Base-by-base conservation (phyloP, 2,888 invertebrate species). In the Xylota sylvarum region DNA sequence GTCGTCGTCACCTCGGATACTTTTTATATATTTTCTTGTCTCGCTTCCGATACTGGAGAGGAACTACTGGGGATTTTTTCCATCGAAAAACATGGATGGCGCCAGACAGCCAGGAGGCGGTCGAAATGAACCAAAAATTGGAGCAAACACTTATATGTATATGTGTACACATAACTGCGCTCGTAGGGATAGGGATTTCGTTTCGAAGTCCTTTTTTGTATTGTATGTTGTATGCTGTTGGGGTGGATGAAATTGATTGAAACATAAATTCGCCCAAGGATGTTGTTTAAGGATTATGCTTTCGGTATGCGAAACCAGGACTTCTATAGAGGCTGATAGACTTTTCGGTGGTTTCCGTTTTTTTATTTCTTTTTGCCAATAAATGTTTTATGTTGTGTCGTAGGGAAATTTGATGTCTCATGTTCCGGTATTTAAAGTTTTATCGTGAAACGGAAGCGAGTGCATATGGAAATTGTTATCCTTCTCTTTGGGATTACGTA, bases 31-130 rank as follows among this genome's bases (percentile, higher is more conserved):
- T 56, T 58, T 74, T 40, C 35, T 62, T 32, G 52, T 52, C 30
- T 65, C 56, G 19, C 27, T 12, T 9, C 4, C 14, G 40, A 65
- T 55, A 32, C 14, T 55, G 32, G 17, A 23, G 3, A 23, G 23
- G 23, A 52, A 19, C 12, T 56, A 19, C 30, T 56, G 40, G 48
- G 82, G 70, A 37, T 35, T 77, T 70, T 32, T 32, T 35, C 64
- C 48, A 40, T 72, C 35, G 60, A 74, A 85, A 80, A 76, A 74
- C 70, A 81, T 76, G 52, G 6, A 60, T 81, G 85, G 85, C 85
- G 85, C 85, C 85, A 85, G 85, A 85, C 85, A 85, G 85, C 43
- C 81, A 85, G 85, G 85, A 85, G 85, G 76, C 85, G 65, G 80
- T 17, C 72, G 67, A 76, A 76, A 60, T 85, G 80, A 85, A 72